Conservation (phyloP, 1,140 invertebrate genomes). For the Leptonema lineaticorne region DNA sequence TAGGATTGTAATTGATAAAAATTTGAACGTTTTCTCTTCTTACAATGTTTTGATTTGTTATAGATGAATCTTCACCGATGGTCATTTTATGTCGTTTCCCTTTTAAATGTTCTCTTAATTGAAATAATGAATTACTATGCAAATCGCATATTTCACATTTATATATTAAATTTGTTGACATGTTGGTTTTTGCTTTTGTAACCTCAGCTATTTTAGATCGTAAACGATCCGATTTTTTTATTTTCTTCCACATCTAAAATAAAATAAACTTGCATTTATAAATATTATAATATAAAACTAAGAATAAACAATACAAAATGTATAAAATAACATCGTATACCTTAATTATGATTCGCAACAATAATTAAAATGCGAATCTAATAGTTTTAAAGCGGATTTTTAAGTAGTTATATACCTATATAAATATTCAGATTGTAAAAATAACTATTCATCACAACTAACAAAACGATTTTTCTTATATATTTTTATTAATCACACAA, state of each 20-base stretch:
- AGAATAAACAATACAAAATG: too few relatives aligned
- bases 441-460: too few relatives aligned
- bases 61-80: conserved; percentile 7
- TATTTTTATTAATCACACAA: too few relatives aligned
- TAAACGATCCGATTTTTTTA: neutral
- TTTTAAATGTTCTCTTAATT: conserved; percentile 30
- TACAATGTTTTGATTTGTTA: neutral
- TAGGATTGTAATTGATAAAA: conserved; percentile 1
- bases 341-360: too few relatives aligned
- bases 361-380: too few relatives aligned
- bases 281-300: too few relatives aligned
- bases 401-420: too few relatives aligned
- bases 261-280: too few relatives aligned
- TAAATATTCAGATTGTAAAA: too few relatives aligned
- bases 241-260: neutral
- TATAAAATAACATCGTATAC: too few relatives aligned
- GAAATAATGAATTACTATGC: conserved; percentile 32
- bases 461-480: too few relatives aligned
- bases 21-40: neutral
- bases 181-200: neutral
- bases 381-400: too few relatives aligned
- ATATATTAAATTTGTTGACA: neutral
- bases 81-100: conserved; percentile 30
- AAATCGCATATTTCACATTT: conserved; percentile 31
- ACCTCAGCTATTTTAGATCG: neutral